Percentiles rank a stretch among this genome's conserved stretches.
phyloP scores from a whole-genome alignment of 2,113 vertebrate genomes.

The Otis tarda region DNA sequence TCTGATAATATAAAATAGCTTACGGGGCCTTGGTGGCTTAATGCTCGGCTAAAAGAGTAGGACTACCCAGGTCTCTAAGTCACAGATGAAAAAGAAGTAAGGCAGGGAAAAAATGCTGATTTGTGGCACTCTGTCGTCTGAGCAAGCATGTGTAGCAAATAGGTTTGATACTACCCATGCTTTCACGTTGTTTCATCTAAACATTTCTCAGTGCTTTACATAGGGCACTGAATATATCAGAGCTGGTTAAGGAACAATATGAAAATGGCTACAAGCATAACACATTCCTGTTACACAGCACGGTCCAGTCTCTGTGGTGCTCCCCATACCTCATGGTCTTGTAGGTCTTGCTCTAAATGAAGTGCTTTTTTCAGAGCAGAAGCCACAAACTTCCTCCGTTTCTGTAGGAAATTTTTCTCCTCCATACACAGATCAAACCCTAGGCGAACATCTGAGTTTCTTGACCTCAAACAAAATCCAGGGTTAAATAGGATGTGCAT shows the following conservation, averaged over 20 bases:
- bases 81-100: not conserved
- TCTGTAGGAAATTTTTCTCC: constrained; percentile 80
- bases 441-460: constrained; percentile 76
- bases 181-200: not conserved
- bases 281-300: not conserved
- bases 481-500: not conserved
- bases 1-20: not conserved
- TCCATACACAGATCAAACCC: constrained; percentile 74
- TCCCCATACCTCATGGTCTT: constrained; percentile 74
- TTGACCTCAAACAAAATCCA: constrained; percentile 41
- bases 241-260: not conserved
- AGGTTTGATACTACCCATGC: not conserved
- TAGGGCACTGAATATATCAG: not conserved
- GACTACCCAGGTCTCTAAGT: not conserved
- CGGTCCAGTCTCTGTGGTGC: not conserved
- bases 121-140: not conserved
- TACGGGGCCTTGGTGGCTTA: not conserved
- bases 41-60: not conserved
- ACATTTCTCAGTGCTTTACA: not conserved
- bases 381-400: constrained; percentile 76
- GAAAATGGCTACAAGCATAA: not conserved
- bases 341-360: constrained; percentile 64
- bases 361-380: constrained; percentile 75
- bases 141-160: not conserved
- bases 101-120: not conserved